Conservation (phyloP, 2,888 invertebrate genomes). For the Drosophila demipolita region DNA sequence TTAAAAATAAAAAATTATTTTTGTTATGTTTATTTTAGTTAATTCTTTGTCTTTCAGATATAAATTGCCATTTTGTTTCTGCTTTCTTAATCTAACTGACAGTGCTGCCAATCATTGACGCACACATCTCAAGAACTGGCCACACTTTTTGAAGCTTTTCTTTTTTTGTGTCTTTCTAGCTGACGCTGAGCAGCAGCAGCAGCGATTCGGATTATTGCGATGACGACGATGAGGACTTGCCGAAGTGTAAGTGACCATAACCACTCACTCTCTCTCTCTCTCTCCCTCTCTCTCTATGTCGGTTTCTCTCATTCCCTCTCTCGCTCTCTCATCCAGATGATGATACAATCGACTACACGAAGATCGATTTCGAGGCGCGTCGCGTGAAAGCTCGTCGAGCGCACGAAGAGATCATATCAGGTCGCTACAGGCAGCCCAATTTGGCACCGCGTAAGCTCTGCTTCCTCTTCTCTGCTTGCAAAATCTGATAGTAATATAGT, state of each 20-base stretch:
- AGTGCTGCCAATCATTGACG: constrained; percentile 1
- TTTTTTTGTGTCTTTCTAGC: constrained; percentile 59
- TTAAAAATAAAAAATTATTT: neutral
- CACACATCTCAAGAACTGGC: neutral
- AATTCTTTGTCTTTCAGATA: neutral
- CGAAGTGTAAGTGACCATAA: constrained; percentile 74
- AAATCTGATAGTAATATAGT: neutral
- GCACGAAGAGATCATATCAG: constrained; percentile 85
- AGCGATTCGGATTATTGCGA: constrained; percentile 85
- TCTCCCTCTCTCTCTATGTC: neutral
- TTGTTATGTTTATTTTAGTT: neutral
- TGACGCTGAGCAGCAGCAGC: constrained; percentile 84
- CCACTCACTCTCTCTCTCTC: neutral
- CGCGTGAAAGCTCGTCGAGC: constrained; percentile 85
- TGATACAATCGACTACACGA: constrained; percentile 84
- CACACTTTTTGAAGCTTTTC: constrained; percentile 4
- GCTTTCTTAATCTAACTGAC: neutral
- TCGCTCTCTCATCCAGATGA: constrained; percentile 68
- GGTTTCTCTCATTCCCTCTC: neutral
- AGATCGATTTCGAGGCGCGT: constrained; percentile 85
- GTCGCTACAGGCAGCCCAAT: constrained; percentile 85
- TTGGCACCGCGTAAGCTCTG: constrained; percentile 81
- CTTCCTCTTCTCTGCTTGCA: neutral
- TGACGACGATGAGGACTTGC: constrained; percentile 83
- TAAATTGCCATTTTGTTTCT: neutral